These are phyloP conservation scores for Todiramphus saurophagus DNA, from an alignment of 2,113 vertebrate species.

Conservation along the genomic window DNA sequence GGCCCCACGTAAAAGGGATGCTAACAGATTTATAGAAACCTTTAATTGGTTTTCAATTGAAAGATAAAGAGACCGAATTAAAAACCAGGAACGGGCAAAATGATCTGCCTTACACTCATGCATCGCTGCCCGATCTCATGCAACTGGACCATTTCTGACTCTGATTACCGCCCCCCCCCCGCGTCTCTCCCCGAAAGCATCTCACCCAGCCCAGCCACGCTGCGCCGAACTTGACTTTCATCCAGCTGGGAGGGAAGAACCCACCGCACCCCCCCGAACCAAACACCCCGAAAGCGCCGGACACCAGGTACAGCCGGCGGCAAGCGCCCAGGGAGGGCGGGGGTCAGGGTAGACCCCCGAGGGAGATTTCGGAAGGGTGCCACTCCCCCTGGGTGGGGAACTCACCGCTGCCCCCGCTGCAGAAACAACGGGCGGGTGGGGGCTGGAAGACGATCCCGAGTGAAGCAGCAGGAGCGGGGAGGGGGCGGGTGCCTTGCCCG, in stretches of 20 bases:
- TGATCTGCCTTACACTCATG: not conserved
- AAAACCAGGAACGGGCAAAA: constrained; percentile 29
- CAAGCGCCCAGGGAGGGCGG: not conserved
- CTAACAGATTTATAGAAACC: constrained; percentile 75
- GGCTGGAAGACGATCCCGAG: not conserved
- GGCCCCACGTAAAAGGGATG: constrained; percentile 67
- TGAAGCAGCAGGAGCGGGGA: not conserved
- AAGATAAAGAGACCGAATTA: constrained; percentile 66
- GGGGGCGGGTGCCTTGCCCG: not conserved
- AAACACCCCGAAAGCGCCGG: not conserved
- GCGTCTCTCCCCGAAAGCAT: no score
- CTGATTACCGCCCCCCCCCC: no score
- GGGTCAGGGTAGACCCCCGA: no score
- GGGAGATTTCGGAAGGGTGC: fast-evolving
- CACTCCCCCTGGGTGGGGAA: not conserved
- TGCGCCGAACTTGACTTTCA: not conserved
- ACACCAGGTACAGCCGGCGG: no score
- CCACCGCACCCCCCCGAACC: not conserved
- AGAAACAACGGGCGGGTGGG: not conserved
- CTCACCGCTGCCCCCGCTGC: constrained; percentile 35
- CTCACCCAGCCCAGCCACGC: not conserved
- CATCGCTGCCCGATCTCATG: not conserved
- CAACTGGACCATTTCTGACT: not conserved
- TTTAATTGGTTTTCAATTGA: constrained; percentile 81
- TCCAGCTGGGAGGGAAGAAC: not conserved